These are phyloP conservation scores for Drosophila diplacantha DNA, from an alignment of 2,888 invertebrate species.

Conservation along the genomic window DNA sequence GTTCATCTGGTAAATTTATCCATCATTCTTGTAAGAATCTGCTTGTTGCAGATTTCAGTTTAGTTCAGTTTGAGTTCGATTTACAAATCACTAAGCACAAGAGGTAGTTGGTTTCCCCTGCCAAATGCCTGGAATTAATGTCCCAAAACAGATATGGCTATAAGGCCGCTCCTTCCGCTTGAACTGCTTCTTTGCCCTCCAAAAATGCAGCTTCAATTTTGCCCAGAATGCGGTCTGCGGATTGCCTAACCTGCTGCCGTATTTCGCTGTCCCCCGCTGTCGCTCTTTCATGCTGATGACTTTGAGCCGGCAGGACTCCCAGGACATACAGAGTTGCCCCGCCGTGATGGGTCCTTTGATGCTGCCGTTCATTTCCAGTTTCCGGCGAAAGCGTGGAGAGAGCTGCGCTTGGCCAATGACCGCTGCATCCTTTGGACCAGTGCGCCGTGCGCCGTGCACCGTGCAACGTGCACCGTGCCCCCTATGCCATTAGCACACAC, in stretches of 20 bases:
- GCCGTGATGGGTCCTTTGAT: constrained; percentile 31
- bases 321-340: not conserved
- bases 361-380: constrained; percentile 16
- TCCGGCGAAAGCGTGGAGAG: not conserved
- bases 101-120: too few species aligned
- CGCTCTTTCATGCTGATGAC: constrained; percentile 18
- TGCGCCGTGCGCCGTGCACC: constrained; percentile 4
- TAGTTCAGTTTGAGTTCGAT: too few species aligned
- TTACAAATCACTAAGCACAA: too few species aligned
- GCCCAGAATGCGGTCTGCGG: constrained; percentile 18
- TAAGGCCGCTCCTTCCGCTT: constrained; percentile 2
- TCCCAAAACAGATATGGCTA: not conserved
- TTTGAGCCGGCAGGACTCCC: constrained; percentile 13
- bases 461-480: not conserved
- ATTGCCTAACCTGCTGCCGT: constrained; percentile 6
- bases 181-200: constrained; percentile 17
- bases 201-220: constrained; percentile 23
- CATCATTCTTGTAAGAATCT: too few species aligned
- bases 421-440: constrained; percentile 27
- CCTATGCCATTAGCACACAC: constrained; percentile 24
- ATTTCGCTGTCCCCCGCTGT: not conserved
- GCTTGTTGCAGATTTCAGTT: too few species aligned
- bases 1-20: too few species aligned
- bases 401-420: constrained; percentile 27
- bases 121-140: not conserved